These are phyloP conservation scores for Oreonectes daqikongensis DNA, from an alignment of 2,797 vertebrate species.

Conservation along the genomic window DNA sequence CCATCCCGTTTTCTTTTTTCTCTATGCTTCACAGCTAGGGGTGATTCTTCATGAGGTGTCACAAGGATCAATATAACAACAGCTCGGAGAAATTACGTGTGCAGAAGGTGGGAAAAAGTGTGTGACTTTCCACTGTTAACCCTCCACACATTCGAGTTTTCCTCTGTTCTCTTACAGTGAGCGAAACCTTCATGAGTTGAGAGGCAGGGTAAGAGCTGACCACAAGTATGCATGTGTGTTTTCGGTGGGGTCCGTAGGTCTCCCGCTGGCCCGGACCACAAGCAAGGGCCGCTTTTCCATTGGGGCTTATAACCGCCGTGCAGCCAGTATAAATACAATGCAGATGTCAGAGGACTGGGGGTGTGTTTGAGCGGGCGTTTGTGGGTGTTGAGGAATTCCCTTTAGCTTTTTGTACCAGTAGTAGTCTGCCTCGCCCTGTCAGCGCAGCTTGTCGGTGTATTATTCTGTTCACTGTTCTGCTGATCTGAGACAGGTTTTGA, in stretches of 20 bases:
- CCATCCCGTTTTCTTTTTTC: conserved; percentile 18
- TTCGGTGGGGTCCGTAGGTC: conserved; percentile 73
- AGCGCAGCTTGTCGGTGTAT: neutral
- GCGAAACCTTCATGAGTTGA: conserved; percentile 38
- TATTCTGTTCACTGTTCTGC: neutral
- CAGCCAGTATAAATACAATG: conserved; percentile 72
- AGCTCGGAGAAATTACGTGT: conserved; percentile 33
- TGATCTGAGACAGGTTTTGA: conserved; percentile 26
- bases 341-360: conserved; percentile 72
- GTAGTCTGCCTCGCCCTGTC: conserved; percentile 35
- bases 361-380: conserved; percentile 45
- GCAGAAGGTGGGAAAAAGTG: conserved; percentile 30
- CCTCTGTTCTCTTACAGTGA: conserved; percentile 30
- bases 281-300: conserved; percentile 71
- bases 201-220: conserved; percentile 60
- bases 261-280: conserved; percentile 65
- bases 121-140: conserved; percentile 18
- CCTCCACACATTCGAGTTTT: conserved; percentile 40
- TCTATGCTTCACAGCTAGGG: conserved; percentile 3
- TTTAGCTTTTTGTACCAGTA: conserved; percentile 34
- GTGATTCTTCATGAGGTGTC: conserved; percentile 47
- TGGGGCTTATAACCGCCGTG: conserved; percentile 68
- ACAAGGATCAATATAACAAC: conserved; percentile 48
- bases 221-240: conserved; percentile 81
- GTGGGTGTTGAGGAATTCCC: conserved; percentile 48